These are phyloP conservation scores for Cosmorhoe ocellata DNA, from an alignment of 2,888 invertebrate species.

Conservation along the genomic window DNA sequence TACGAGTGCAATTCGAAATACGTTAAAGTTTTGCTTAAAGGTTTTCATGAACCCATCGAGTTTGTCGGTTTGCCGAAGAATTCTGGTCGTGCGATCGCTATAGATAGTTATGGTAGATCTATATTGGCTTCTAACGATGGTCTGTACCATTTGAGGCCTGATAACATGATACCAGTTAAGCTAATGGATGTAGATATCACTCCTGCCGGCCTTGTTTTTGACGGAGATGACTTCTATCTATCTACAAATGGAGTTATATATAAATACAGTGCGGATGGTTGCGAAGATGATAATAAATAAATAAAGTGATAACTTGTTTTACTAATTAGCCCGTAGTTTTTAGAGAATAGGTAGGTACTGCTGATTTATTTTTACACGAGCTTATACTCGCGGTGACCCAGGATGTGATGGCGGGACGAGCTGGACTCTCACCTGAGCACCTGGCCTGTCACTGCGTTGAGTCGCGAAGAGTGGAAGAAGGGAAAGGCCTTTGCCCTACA, in stretches of 20 bases:
- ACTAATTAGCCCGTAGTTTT: no score
- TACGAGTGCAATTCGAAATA: constrained; percentile 77
- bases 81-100: constrained; percentile 61
- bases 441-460: no score
- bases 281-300: constrained; percentile 27
- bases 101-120: constrained; percentile 51
- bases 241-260: constrained; percentile 66
- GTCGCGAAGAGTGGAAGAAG: no score
- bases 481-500: no score
- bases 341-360: no score
- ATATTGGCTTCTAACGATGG: constrained; percentile 71
- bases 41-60: constrained; percentile 69
- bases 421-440: no score
- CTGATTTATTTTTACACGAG: no score
- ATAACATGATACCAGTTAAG: constrained; percentile 67
- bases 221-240: constrained; percentile 54
- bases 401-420: no score
- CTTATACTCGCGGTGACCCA: no score
- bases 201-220: constrained; percentile 63
- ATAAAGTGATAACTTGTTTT: no score
- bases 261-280: constrained; percentile 52
- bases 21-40: constrained; percentile 67
- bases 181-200: constrained; percentile 67
- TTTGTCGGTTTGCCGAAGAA: constrained; percentile 70
- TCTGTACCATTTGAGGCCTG: constrained; percentile 59